Conservation (phyloP, 2,888 invertebrate genomes). For the Apotomis capreana region DNA sequence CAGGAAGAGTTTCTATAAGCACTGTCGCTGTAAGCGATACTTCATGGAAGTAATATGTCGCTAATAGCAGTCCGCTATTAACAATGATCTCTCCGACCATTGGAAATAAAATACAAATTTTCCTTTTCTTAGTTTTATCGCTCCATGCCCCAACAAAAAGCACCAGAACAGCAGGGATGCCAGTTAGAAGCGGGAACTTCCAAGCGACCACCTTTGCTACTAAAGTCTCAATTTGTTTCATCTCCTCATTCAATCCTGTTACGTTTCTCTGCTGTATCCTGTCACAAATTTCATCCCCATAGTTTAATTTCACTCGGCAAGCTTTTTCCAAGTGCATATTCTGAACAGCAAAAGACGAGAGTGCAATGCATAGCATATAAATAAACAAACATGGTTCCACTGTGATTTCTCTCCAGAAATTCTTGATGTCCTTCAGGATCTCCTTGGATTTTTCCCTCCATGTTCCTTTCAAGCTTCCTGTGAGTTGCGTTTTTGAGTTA, state of each 20-base stretch:
- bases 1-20: constrained; percentile 82
- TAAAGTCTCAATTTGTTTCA: constrained; percentile 74
- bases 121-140: constrained; percentile 83
- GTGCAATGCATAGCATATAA: constrained; percentile 85
- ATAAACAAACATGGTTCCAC: constrained; percentile 87
- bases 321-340: constrained; percentile 85
- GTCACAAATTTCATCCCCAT: constrained; percentile 81
- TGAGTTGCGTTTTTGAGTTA: constrained; percentile 69
- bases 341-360: constrained; percentile 85
- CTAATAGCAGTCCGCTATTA: constrained; percentile 79
- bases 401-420: constrained; percentile 74
- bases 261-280: constrained; percentile 72
- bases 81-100: constrained; percentile 82
- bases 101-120: constrained; percentile 83
- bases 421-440: constrained; percentile 67
- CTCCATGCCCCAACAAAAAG: constrained; percentile 86
- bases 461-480: constrained; percentile 56
- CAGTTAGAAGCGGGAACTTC: constrained; percentile 84
- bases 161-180: constrained; percentile 82
- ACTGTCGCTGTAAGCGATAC: constrained; percentile 79
- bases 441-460: constrained; percentile 69
- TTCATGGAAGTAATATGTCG: constrained; percentile 82
- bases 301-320: constrained; percentile 80
- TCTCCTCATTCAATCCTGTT: constrained; percentile 70
- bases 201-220: constrained; percentile 82